These are phyloP conservation scores for Plutomurus gul DNA, from an alignment of 1,140 invertebrate species.

Conservation along the genomic window DNA sequence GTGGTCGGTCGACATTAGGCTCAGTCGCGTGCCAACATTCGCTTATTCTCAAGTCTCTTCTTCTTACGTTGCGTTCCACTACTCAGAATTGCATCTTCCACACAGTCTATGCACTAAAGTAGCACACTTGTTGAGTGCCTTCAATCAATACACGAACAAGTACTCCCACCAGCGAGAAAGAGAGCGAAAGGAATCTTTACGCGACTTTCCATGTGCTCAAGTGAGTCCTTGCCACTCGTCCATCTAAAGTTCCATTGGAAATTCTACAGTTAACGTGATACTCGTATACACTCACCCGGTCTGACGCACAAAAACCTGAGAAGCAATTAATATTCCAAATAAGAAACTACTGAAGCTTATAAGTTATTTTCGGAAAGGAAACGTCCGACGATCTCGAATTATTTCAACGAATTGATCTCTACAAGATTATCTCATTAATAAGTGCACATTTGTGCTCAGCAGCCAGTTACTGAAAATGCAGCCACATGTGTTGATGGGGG, in stretches of 20 bases:
- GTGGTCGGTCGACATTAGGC: slow-evolving; percentile 17
- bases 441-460: background rate
- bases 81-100: background rate
- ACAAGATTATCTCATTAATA: background rate
- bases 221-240: too few species aligned
- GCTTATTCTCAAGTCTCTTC: slow-evolving; percentile 41
- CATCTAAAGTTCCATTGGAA: too few species aligned
- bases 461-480: slow-evolving; percentile 46
- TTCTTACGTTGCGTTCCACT: background rate
- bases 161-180: background rate
- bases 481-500: slow-evolving; percentile 15
- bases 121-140: slow-evolving; percentile 37
- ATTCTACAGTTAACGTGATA: too few species aligned
- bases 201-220: too few species aligned
- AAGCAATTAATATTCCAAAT: too few species aligned
- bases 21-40: slow-evolving; percentile 48
- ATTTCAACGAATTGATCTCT: background rate
- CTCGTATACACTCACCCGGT: too few species aligned
- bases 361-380: background rate
- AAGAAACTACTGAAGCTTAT: too few species aligned
- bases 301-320: too few species aligned
- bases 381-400: background rate
- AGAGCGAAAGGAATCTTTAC: slow-evolving; percentile 36
- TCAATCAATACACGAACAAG: background rate
- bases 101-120: background rate